Conservation (phyloP, 1,140 invertebrate genomes). For the Idris sp. region DNA sequence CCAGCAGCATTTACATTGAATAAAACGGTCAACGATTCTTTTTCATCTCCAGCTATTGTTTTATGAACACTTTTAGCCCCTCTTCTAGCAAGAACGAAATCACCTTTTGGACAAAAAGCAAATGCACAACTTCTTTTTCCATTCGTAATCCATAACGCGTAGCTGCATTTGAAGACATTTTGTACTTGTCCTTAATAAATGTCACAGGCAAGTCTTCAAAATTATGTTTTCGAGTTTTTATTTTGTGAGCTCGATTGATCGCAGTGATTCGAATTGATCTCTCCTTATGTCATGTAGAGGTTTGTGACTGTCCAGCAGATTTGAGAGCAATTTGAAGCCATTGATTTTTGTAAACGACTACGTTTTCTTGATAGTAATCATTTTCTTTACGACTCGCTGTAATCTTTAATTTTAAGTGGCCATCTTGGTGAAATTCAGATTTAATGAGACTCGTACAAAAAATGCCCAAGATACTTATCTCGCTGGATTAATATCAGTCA, state of each 20-base stretch:
- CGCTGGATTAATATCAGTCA: too few relatives aligned
- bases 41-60: constrained; percentile 35
- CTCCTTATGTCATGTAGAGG: constrained; percentile 17
- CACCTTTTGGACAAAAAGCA: constrained; percentile 17
- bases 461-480: neutral
- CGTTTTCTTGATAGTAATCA: constrained; percentile 1
- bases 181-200: constrained; percentile 47
- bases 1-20: constrained; percentile 63
- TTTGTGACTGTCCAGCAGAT: constrained; percentile 7
- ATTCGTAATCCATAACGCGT: constrained; percentile 51
- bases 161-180: constrained; percentile 25
- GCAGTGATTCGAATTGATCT: constrained; percentile 12
- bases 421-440: neutral
- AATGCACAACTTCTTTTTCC: constrained; percentile 35
- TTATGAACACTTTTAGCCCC: constrained; percentile 18
- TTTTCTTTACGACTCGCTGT: neutral
- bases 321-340: constrained; percentile 12
- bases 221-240: constrained; percentile 38
- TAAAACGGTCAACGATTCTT: constrained; percentile 49
- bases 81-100: constrained; percentile 20
- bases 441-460: neutral
- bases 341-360: constrained; percentile 4
- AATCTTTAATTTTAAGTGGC: constrained; percentile 5
- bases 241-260: constrained; percentile 32
- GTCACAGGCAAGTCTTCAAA: constrained; percentile 16